These are phyloP conservation scores for Tipula confusa DNA, from an alignment of 2,888 invertebrate species.

Conservation along the genomic window DNA sequence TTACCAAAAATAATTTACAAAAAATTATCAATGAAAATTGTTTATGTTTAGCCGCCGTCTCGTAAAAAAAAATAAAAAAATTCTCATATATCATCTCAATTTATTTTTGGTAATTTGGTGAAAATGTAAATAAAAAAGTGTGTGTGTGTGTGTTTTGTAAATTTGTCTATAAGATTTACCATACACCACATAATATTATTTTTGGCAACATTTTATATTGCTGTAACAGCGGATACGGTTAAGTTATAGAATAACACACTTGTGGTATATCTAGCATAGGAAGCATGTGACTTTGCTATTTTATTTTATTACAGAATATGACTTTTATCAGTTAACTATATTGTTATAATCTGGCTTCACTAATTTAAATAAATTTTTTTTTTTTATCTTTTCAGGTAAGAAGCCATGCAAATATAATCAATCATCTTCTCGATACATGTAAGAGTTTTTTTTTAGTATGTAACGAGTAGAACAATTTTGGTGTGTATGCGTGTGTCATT, in stretches of 20 bases:
- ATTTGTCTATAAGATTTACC: neutral
- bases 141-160: neutral
- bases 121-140: neutral
- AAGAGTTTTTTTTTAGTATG: too few relatives aligned
- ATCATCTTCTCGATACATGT: too few relatives aligned
- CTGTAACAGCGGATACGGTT: neutral
- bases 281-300: too few relatives aligned
- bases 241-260: neutral
- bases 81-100: neutral
- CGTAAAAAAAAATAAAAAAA: neutral
- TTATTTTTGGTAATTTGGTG: neutral
- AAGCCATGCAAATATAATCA: too few relatives aligned
- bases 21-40: neutral
- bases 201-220: neutral
- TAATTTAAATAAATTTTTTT: too few relatives aligned
- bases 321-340: too few relatives aligned
- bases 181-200: neutral
- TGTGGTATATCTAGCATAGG: neutral
- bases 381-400: too few relatives aligned
- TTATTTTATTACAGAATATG: too few relatives aligned
- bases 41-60: constrained; percentile 3
- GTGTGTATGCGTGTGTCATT: too few relatives aligned
- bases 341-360: too few relatives aligned
- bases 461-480: too few relatives aligned
- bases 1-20: neutral